Evolutionary conservation across 2,113 vertebrate genomes (phyloP), one percentile per base, ranked within the genome.

Genomic region (Echinops telfairi): DNA sequence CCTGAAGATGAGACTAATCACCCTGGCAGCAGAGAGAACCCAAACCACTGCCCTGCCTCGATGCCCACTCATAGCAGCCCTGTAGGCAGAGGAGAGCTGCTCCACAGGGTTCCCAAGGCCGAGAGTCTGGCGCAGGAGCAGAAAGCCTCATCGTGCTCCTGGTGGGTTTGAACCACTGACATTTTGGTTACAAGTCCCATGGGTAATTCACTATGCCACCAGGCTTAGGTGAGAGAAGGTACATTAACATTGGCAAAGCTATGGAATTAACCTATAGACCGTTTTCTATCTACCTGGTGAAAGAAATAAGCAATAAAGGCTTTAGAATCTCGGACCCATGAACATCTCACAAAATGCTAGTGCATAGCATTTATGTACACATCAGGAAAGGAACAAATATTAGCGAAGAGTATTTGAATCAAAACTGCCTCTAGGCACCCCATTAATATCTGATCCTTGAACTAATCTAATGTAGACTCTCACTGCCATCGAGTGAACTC

Each of bases 301-400:
- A 75, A 77, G n/a, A 83, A 86, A 40, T 9, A 82, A 43, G 43
- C 53, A 64, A 81, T 60, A 70, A 60, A 76, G 31, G 2, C 25
- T 93, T 90, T 90, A 86, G 36, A 83, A 76, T 80, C 66, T 89
- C 4, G n/a, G 36, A 68, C 33, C 53, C 22, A 25, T 40, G 33
- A n/a, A 73, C 3, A 38, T 71, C n/a, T 80, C 47, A 6, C n/a
- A 22, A 62, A 43, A 22, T 27, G 14, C 75, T 33, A 33, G 70
- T 53, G 53, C 12, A 14, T 53, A 6, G 47, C 47, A 53, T 53
- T 53, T 53, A 92, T 68, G 58, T 57, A 53, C 77, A 60, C 47
- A 82, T 73, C 66, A 81, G 36, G 77, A 86, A 81, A 86, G 43
- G 23, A 68, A 86, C 23, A 71, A 78, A 47, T 36, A 70, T 23